Base-by-base conservation (phyloP, 2,888 invertebrate genomes). In the Microctonus brassicae region DNA sequence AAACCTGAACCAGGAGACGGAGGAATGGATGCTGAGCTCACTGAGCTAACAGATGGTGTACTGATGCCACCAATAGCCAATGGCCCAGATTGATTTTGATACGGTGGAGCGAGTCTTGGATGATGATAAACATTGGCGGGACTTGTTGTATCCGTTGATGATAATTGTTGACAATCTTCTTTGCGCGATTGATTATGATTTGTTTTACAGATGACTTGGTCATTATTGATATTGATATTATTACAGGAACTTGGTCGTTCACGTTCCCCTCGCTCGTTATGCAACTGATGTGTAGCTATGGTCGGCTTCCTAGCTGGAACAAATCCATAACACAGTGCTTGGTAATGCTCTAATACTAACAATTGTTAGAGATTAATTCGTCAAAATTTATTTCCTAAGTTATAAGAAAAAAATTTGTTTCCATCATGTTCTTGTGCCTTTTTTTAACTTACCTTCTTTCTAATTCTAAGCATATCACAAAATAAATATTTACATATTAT, bases 231-330 rank as follows among this genome's bases (percentile, higher is more conserved):
- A 67, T 61, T 72, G 61, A 61, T 53, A 67, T 70, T 65, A 69
- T 69, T 34, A 67, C 66, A 65, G 65, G 73, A 57, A 34, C 73
- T 65, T 60, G 62, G n/a, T 82, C 86, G 78, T 47, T 90, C 89
- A 20, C 89, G 82, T 77, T 91, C 91, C 81, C 89, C 85, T 47
- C 47, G 47, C 83, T 89, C 90, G 73, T 90, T 82, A 82, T 90
- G 90, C 85, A 89, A 79, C 78, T 85, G 86, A 83, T 47, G 47
- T 47, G 88, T 86, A 88, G 88, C 88, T 90, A 90, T 88, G 88
- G 89, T 89, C 88, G 90, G 89, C 90, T 90, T 90, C 90, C 90
- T 90, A 89, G 90, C 90, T 90, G 89, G 86, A 90, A 90, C 90
- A 90, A 90, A 90, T 85, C 82, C 82, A 83, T 83, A 86, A 86